A percentile compares a stretch with the other conserved stretches of the same genome.
Conservation (phyloP, 2,797 vertebrate species). For the Brachyalestes nurse region DNA sequence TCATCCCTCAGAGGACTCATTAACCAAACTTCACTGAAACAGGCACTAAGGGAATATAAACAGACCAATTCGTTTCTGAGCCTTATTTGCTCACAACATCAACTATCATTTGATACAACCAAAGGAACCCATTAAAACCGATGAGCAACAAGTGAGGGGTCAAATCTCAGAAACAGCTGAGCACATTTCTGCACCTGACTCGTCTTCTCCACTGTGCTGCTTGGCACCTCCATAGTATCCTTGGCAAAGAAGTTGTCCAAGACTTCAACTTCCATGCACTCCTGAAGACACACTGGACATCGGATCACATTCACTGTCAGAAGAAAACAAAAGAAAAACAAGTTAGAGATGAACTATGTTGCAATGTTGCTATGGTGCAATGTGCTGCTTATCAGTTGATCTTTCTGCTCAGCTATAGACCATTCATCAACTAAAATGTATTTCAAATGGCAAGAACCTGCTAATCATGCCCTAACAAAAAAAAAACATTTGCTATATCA, state of each 20-base stretch:
- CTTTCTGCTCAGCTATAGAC: no score
- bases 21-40: no score
- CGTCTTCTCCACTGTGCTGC: conserved; percentile 97
- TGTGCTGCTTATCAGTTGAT: neutral
- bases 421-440: no score
- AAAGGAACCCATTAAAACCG: neutral
- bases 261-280: conserved; percentile 95
- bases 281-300: conserved; percentile 95
- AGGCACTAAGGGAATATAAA: neutral
- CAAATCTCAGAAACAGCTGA: neutral
- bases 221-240: conserved; percentile 95
- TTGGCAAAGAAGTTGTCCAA: conserved; percentile 99
- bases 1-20: no score
- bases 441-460: no score
- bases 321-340: conserved; percentile 54
- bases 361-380: no score
- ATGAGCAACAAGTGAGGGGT: neutral
- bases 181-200: conserved; percentile 85
- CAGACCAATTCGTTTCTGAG: neutral
- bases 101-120: neutral
- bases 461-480: no score
- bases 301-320: conserved; percentile 88
- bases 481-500: no score
- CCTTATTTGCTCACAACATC: neutral
- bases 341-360: conserved; percentile 86